These are phyloP conservation scores for Drosophila histrio DNA, from an alignment of 2,888 invertebrate genomes.

Conservation along the genomic window DNA sequence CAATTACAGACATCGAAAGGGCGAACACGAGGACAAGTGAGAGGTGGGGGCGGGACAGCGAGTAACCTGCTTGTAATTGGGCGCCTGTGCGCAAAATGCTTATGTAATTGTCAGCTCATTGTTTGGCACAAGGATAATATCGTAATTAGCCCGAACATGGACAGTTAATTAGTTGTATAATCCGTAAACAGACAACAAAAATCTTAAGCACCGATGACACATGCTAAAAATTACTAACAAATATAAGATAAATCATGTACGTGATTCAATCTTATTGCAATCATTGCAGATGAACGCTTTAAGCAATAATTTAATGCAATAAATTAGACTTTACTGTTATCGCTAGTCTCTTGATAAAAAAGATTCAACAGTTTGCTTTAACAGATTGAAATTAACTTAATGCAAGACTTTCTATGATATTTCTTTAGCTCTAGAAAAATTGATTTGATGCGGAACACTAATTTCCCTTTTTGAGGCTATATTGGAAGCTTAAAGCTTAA, in stretches of 20 bases:
- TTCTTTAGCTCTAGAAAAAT: no score
- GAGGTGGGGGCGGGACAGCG: background rate
- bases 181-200: background rate
- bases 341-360: no score
- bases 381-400: no score
- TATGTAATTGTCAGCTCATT: slow-evolving; percentile 67
- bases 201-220: slow-evolving; percentile 5
- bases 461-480: no score
- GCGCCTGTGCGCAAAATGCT: slow-evolving; percentile 49
- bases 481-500: background rate
- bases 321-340: no score
- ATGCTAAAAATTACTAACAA: slow-evolving; percentile 2
- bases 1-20: slow-evolving; percentile 64
- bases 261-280: background rate
- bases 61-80: slow-evolving; percentile 19
- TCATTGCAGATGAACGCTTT: background rate
- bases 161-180: slow-evolving; percentile 57
- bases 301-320: no score
- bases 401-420: no score
- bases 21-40: slow-evolving; percentile 15
- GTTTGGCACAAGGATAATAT: slow-evolving; percentile 60
- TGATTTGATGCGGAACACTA: no score
- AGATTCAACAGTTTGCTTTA: no score
- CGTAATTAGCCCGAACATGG: slow-evolving; percentile 56
- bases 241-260: background rate